phyloP scores from a whole-genome alignment of 2,888 invertebrate genomes.

The Drosophila antonietae region DNA sequence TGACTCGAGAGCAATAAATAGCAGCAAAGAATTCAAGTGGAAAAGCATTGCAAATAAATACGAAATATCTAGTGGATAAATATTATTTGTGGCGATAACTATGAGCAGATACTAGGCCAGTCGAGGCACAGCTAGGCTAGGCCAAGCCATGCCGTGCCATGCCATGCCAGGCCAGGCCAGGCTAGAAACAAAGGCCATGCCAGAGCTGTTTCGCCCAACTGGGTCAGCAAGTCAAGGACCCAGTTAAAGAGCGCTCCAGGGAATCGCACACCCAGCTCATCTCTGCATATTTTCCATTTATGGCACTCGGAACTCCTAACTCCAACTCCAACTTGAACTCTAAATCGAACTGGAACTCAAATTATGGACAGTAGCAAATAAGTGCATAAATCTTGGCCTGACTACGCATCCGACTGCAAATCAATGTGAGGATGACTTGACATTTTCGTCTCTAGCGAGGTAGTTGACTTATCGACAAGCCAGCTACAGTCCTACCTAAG shows the following conservation, averaged over 20 bases:
- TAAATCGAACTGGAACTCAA: constrained; percentile 12
- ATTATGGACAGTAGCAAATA: constrained; percentile 74
- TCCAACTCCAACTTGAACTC: constrained; percentile 1
- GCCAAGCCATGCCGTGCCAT: constrained; percentile 3
- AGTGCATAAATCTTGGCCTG: constrained; percentile 66
- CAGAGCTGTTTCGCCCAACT: constrained; percentile 53
- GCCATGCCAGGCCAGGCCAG: constrained; percentile 17
- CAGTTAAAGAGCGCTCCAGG: constrained; percentile 52
- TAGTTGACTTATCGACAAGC: constrained; percentile 48
- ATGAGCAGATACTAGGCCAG: constrained; percentile 16
- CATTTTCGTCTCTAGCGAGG: constrained; percentile 14
- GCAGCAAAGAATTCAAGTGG: constrained; percentile 63
- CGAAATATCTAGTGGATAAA: constrained; percentile 59
- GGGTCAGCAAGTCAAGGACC: constrained; percentile 80
- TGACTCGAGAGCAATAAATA: constrained; percentile 69
- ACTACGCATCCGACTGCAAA: constrained; percentile 53
- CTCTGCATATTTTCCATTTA: constrained; percentile 45
- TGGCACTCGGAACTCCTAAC: constrained; percentile 16
- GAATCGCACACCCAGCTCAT: constrained; percentile 32
- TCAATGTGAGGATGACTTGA: constrained; percentile 73
- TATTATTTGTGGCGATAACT: constrained; percentile 66
- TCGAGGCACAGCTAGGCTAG: constrained; percentile 18
- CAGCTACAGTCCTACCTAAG: constrained; percentile 10
- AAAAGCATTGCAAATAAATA: constrained; percentile 74
- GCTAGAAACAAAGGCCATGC: constrained; percentile 58